phyloP scores from a whole-genome alignment of 2,888 invertebrate species.

The Chelonus formosanus region DNA sequence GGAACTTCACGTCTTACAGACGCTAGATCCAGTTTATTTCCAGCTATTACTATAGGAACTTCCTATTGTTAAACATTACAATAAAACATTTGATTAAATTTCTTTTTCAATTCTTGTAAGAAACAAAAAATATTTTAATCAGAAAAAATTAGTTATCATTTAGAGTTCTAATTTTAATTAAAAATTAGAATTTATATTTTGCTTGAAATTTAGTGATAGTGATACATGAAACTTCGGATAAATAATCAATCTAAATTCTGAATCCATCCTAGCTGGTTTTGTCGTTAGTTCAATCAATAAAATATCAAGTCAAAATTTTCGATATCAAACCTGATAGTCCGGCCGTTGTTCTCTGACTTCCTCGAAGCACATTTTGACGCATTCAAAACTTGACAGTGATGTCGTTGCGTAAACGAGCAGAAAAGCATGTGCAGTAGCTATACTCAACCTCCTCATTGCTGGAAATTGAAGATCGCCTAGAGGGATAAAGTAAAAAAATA shows the following conservation, averaged over 20 bases:
- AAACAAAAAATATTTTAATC: not conserved
- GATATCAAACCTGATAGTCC: conserved; percentile 70
- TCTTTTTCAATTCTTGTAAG: too few species aligned
- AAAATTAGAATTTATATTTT: not conserved
- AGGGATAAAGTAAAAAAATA: conserved; percentile 47
- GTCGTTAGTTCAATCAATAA: too few species aligned
- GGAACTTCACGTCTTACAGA: conserved; percentile 76
- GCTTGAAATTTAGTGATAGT: too few species aligned
- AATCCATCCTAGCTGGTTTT: too few species aligned
- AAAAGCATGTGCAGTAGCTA: conserved; percentile 89
- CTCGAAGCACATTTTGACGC: conserved; percentile 79
- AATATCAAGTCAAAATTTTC: too few species aligned
- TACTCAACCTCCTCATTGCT: conserved; percentile 87
- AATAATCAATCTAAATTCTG: too few species aligned
- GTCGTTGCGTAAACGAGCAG: conserved; percentile 85
- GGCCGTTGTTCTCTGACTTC: conserved; percentile 84
- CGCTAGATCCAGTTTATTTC: conserved; percentile 84
- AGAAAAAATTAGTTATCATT: not conserved
- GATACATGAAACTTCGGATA: not conserved
- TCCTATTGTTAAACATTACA: conserved; percentile 66
- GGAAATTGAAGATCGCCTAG: conserved; percentile 86
- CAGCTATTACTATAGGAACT: conserved; percentile 86
- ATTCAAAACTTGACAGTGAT: conserved; percentile 76
- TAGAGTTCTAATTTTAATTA: not conserved
- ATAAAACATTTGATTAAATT: too few species aligned